Conservation (phyloP, 1,140 invertebrate species). For the Mylabris phalerata region DNA sequence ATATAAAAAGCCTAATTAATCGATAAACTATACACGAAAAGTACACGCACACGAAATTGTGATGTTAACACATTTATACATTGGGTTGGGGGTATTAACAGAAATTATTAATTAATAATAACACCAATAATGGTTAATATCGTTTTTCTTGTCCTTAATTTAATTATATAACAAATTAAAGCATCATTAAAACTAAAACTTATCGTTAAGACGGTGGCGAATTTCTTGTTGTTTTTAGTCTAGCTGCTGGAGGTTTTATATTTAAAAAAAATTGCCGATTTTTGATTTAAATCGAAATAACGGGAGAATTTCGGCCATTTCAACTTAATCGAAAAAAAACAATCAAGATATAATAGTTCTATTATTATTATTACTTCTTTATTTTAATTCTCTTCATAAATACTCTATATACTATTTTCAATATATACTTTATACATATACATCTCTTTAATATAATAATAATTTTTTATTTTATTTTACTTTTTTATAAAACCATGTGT, state of each 20-base stretch:
- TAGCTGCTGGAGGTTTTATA: not conserved
- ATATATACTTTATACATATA: slow-evolving; percentile 41
- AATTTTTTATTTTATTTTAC: too few species aligned
- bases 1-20: slow-evolving; percentile 6
- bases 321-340: slow-evolving; percentile 15
- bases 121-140: too few species aligned
- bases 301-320: not conserved
- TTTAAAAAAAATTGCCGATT: not conserved
- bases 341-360: slow-evolving; percentile 32
- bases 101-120: too few species aligned
- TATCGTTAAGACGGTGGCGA: not conserved
- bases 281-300: not conserved
- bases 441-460: slow-evolving; percentile 31
- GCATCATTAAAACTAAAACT: too few species aligned
- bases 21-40: too few species aligned
- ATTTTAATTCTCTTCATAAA: slow-evolving; percentile 28
- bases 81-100: slow-evolving; percentile 20
- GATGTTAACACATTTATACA: not conserved
- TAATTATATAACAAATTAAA: too few species aligned
- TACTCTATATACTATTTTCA: slow-evolving; percentile 38
- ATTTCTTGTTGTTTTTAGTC: not conserved
- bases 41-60: too few species aligned
- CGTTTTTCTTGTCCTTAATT: too few species aligned
- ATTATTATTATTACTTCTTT: slow-evolving; percentile 4
- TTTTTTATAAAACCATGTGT: slow-evolving; percentile 41